Evolutionary conservation across 2,797 vertebrate genomes (phyloP), one percentile per base, ranked within the genome.

Genomic region (Allochrocebus solatus): DNA sequence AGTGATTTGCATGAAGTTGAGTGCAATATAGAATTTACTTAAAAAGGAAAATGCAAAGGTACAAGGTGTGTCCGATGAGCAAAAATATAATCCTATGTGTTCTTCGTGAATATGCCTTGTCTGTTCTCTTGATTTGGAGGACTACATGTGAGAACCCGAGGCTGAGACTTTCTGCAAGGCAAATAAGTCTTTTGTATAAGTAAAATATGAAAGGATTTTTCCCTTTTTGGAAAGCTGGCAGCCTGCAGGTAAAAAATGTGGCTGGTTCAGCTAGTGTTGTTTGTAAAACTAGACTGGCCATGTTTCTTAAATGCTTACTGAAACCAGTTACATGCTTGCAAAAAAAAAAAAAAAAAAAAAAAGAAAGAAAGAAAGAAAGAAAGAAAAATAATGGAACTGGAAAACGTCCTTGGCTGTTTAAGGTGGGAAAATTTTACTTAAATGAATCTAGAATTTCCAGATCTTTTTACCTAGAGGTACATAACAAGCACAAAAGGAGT

Each of bases 1-100:
- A 61, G 50, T 75, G 93, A 98, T 98, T 97, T 98, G 93, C 97
- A 98, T 97, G 57, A 93, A 90, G 12, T 53, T 55, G 48, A 82
- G 55, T 72, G 72, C 81, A 10, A 33, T 81, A 22, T 13, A 55
- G 87, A 50, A 97, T 96, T 96, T 80, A 95, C 91, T 97, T 79
- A 36, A 33, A 92, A 61, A 55, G 78, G 89, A 78, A 97, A 93
- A 98, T 91, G 94, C 95, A 97, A 96, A 95, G 26, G 55, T 48
- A 41, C 59, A 84, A 92, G 97, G 93, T 28, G 85, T 93, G 89
- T 55, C 93, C 6, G 4, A 21, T 33, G 75, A 74, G 57, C 30
- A 28, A 43, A 89, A n/a, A 39, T 36, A 2, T 19, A 59, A 22
- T 22, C 61, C 55, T 30, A 0, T 81, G 13, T 92, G 67, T 17